phyloP scores from a whole-genome alignment of 2,797 vertebrate species.

The Chlorospingus flavigularis region DNA sequence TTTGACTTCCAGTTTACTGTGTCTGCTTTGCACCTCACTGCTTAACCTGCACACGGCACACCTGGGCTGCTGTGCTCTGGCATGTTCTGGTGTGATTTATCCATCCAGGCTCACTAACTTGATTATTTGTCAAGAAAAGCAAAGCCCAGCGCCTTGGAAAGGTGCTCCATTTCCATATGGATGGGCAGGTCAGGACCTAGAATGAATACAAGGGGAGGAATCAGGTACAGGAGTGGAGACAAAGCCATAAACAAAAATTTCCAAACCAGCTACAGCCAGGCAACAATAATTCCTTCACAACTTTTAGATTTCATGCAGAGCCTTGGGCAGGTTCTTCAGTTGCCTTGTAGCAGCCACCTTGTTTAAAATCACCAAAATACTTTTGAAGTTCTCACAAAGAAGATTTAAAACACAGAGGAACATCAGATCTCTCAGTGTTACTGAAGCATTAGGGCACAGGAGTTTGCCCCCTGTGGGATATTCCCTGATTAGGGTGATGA shows the following conservation, averaged over 20 bases:
- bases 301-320: not conserved
- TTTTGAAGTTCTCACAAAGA: not conserved
- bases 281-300: not conserved
- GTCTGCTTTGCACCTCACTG: constrained; percentile 29
- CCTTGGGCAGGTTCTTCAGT: not conserved
- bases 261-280: not conserved
- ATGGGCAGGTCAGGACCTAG: not conserved
- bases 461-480: not conserved
- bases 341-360: not conserved
- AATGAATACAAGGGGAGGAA: accelerated
- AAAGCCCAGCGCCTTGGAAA: not conserved
- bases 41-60: not conserved
- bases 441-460: not conserved
- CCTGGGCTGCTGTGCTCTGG: not conserved
- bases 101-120: constrained; percentile 1
- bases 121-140: not conserved
- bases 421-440: not conserved
- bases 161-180: not conserved
- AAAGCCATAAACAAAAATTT: not conserved
- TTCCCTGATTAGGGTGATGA: not conserved
- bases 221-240: not conserved
- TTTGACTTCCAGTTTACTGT: constrained; percentile 46
- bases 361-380: not conserved
- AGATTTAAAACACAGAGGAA: not conserved
- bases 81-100: not conserved